phyloP scores from a whole-genome alignment of 2,888 invertebrate species.

The Drosophila acutilabella region DNA sequence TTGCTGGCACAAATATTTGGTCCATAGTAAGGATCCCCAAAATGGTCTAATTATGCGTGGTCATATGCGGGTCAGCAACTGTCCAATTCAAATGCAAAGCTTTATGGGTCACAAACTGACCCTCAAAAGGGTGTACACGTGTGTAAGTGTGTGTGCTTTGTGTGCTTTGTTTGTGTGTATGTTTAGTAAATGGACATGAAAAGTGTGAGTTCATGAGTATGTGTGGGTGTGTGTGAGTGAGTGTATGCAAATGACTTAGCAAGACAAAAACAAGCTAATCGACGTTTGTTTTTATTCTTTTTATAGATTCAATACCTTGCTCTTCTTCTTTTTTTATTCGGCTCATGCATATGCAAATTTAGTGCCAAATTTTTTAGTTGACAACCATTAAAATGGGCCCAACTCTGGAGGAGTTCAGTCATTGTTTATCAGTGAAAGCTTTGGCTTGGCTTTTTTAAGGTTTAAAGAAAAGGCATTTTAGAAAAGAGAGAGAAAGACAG shows the following conservation, averaged over 20 bases:
- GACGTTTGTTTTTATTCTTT: slow-evolving; percentile 21
- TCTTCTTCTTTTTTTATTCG: not conserved
- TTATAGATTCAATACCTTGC: slow-evolving; percentile 10
- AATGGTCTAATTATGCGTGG: slow-evolving; percentile 71
- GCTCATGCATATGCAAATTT: slow-evolving; percentile 43
- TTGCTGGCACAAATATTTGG: slow-evolving; percentile 70
- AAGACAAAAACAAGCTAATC: slow-evolving; percentile 38
- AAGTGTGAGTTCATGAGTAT: slow-evolving; percentile 6
- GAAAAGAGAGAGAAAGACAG: not conserved
- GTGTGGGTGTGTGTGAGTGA: slow-evolving; percentile 1
- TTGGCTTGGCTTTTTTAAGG: not conserved
- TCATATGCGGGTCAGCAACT: slow-evolving; percentile 61
- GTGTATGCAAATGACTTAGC: slow-evolving; percentile 15
- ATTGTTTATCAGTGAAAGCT: not conserved
- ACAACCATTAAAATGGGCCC: slow-evolving; percentile 8
- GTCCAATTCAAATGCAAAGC: slow-evolving; percentile 47
- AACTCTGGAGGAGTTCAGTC: slow-evolving; percentile 20
- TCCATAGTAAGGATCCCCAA: slow-evolving; percentile 36
- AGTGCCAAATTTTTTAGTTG: slow-evolving; percentile 35
- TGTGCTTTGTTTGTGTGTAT: slow-evolving; percentile 13
- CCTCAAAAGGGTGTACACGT: slow-evolving; percentile 32
- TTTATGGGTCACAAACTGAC: slow-evolving; percentile 28
- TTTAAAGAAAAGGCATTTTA: not conserved
- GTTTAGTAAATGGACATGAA: slow-evolving; percentile 1
- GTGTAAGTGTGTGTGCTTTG: slow-evolving; percentile 19